Conservation (phyloP, 2,888 invertebrate genomes). For the Lucinisca nassula region DNA sequence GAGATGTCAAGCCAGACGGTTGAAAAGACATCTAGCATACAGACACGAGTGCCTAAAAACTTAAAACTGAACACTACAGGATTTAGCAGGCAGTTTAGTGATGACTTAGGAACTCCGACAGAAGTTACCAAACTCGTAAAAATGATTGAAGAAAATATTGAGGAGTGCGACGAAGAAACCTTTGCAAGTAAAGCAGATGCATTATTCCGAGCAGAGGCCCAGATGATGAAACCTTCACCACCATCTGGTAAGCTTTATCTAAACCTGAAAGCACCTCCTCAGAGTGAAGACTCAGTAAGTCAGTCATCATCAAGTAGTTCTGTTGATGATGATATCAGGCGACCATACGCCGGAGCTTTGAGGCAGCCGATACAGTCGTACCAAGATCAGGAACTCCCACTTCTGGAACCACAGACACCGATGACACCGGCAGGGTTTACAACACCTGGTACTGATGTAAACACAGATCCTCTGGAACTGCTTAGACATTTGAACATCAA, state of each 20-base stretch:
- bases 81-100: conserved; percentile 83
- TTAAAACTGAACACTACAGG: conserved; percentile 77
- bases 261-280: conserved; percentile 58
- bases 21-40: conserved; percentile 3
- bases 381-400: conserved; percentile 62
- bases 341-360: conserved; percentile 75
- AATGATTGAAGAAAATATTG: conserved; percentile 83
- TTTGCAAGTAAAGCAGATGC: conserved; percentile 14
- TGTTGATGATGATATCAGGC: conserved; percentile 57
- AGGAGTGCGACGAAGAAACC: conserved; percentile 73
- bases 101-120: conserved; percentile 83
- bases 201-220: conserved; percentile 35
- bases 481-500: conserved; percentile 84
- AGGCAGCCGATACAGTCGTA: conserved; percentile 67
- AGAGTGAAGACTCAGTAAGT: conserved; percentile 38
- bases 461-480: conserved; percentile 84
- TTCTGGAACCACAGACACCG: conserved; percentile 81
- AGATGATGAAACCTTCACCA: conserved; percentile 53
- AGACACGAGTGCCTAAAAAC: neutral
- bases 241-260: conserved; percentile 69
- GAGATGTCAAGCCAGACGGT: conserved; percentile 18
- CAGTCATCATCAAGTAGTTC: conserved; percentile 69
- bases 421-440: conserved; percentile 82
- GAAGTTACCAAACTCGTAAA: conserved; percentile 81
- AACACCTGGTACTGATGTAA: conserved; percentile 79